Percentiles rank a stretch among this genome's conserved stretches.
Conservation (phyloP, 23 tunicate species). For the Trididemnum miniatum region DNA sequence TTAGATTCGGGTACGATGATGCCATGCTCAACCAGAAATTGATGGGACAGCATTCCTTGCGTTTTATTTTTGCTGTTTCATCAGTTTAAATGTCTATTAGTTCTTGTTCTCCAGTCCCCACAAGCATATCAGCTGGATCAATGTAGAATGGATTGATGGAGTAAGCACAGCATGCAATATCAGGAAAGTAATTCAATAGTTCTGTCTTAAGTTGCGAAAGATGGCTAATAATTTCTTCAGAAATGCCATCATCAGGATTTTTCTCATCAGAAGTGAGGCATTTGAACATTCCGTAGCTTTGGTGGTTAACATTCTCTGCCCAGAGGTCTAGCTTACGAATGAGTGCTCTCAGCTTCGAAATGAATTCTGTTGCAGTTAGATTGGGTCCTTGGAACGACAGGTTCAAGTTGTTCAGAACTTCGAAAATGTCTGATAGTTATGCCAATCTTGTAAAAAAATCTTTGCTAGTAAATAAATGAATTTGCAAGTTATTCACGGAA, state of each 20-base stretch:
- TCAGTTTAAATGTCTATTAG: constrained; percentile 62
- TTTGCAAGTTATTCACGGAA: no score
- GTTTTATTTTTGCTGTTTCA: constrained; percentile 56
- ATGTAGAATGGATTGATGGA: constrained; percentile 41
- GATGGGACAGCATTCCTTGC: constrained; percentile 59
- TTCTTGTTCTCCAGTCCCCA: constrained; percentile 61
- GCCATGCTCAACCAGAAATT: constrained; percentile 75
- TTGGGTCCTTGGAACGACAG: constrained; percentile 66
- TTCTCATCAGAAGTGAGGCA: constrained; percentile 36
- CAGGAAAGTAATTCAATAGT: constrained; percentile 60
- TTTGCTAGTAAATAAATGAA: no score
- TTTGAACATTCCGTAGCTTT: constrained; percentile 72
- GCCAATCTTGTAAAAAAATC: constrained; percentile 47
- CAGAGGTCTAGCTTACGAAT: constrained; percentile 75
- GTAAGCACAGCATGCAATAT: constrained; percentile 54
- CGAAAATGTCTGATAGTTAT: constrained; percentile 72
- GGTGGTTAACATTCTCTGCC: constrained; percentile 41
- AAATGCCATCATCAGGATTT: constrained; percentile 47
- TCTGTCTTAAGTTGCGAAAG: constrained; percentile 50
- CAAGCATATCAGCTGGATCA: constrained; percentile 56
- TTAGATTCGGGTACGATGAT: constrained; percentile 42
- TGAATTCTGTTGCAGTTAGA: constrained; percentile 41
- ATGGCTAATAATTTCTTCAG: constrained; percentile 45
- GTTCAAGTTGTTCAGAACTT: constrained; percentile 51
- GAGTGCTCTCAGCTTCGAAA: constrained; percentile 33